These are phyloP conservation scores for Lobophora halterata DNA, from an alignment of 2,888 invertebrate genomes.

Conservation along the genomic window DNA sequence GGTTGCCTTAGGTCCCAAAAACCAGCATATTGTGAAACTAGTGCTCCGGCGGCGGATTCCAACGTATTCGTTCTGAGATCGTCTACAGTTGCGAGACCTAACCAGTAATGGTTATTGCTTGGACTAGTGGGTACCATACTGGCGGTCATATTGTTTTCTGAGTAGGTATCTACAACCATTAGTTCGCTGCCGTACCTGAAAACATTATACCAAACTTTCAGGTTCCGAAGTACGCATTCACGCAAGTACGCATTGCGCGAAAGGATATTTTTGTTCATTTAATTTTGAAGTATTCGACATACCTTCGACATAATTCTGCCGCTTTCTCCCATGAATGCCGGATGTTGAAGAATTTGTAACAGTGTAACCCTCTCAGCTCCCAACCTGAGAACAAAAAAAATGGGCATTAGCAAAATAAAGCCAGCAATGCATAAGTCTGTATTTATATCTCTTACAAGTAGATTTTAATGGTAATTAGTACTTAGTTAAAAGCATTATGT, in stretches of 20 bases:
- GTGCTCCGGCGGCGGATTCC: constrained; percentile 93
- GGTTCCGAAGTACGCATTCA: neutral
- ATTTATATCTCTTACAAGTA: too few relatives aligned
- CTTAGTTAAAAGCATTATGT: too few relatives aligned
- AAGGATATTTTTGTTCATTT: neutral
- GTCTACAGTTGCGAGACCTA: constrained; percentile 94
- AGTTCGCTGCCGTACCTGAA: constrained; percentile 96
- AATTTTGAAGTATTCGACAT: constrained; percentile 47
- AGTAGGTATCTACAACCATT: constrained; percentile 93
- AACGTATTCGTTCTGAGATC: constrained; percentile 96
- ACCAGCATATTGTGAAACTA: constrained; percentile 95
- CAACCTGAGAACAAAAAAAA: constrained; percentile 87
- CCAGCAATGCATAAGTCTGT: too few relatives aligned
- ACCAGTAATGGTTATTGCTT: constrained; percentile 91
- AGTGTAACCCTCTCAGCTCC: constrained; percentile 94
- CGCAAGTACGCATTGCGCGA: neutral
- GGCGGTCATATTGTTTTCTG: constrained; percentile 95
- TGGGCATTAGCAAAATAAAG: too few relatives aligned
- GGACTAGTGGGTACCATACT: constrained; percentile 86
- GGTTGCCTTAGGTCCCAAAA: constrained; percentile 97
- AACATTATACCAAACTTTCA: constrained; percentile 48
- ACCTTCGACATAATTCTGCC: constrained; percentile 96
- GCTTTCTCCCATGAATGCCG: constrained; percentile 98
- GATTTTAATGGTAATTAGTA: neutral
- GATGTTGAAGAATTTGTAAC: constrained; percentile 97